Conservation (phyloP, 2,888 invertebrate species). For the Scaptodrosophila latifasciaeformis region DNA sequence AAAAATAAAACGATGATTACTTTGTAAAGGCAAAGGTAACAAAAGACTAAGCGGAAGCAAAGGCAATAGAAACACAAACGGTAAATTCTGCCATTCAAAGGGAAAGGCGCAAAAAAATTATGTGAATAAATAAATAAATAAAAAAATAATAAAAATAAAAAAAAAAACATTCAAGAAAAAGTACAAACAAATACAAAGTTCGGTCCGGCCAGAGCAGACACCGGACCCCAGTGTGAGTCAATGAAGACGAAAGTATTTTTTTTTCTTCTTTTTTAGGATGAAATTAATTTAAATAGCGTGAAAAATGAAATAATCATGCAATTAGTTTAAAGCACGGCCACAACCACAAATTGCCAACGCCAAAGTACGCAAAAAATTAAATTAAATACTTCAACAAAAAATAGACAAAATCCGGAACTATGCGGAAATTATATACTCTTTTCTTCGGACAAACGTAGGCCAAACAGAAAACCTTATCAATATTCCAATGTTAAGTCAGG, state of each 20-base stretch:
- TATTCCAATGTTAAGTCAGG: no score
- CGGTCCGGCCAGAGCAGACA: no score
- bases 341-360: constrained; percentile 4
- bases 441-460: no score
- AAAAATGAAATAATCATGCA: constrained; percentile 59
- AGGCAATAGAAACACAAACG: constrained; percentile 16
- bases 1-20: constrained; percentile 23
- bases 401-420: no score
- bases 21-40: constrained; percentile 24
- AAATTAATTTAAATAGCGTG: constrained; percentile 53
- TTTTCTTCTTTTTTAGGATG: constrained; percentile 62
- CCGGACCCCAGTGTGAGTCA: constrained; percentile 27
- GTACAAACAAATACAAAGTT: constrained; percentile 30
- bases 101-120: no score
- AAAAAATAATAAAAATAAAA: neutral
- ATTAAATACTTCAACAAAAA: no score
- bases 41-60: constrained; percentile 18
- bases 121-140: no score
- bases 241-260: constrained; percentile 68
- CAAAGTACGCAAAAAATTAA: neutral
- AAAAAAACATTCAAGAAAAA: constrained; percentile 49
- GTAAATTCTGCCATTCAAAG: no score
- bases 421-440: no score
- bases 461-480: no score
- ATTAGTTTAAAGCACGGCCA: constrained; percentile 45